Evolutionary conservation across 2,113 vertebrate genomes (phyloP).

Genomic region (Alligator sinensis): DNA sequence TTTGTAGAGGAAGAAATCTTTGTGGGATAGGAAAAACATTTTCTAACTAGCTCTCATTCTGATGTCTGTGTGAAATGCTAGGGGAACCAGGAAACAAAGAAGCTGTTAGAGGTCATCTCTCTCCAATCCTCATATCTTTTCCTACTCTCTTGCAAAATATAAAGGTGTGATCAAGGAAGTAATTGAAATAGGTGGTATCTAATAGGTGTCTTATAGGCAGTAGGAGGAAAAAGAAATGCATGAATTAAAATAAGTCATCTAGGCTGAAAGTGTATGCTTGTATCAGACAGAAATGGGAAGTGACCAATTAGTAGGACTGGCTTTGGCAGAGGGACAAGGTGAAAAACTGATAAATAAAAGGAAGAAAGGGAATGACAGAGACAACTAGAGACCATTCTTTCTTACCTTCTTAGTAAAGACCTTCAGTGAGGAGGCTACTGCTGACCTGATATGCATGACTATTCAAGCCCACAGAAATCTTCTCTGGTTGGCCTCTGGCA

Average conservation of each 20-base stretch:
- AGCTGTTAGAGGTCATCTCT: neutral
- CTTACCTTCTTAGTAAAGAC: neutral
- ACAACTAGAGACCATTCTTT: neutral
- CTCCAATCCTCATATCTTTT: neutral
- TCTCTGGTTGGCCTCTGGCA: neutral
- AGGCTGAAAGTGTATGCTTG: neutral
- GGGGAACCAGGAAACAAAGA: fast-evolving
- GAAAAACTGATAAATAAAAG: neutral
- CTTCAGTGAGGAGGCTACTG: neutral
- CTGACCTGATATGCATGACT: neutral
- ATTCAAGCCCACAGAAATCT: neutral
- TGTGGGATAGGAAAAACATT: neutral
- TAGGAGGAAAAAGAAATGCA: neutral
- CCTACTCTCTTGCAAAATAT: neutral
- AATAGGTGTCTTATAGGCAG: neutral
- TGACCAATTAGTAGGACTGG: neutral
- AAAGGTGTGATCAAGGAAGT: neutral
- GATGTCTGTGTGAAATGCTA: neutral
- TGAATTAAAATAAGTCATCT: neutral
- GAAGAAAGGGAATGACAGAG: neutral
- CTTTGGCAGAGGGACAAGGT: neutral
- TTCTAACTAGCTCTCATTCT: neutral
- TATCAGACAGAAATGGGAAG: neutral
- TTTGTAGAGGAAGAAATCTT: neutral
- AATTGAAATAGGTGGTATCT: neutral